Percentiles rank a stretch among this genome's conserved stretches.
Evolutionary conservation across 2,888 invertebrate species (phyloP).

Genomic region (Cheilosia grossa): DNA sequence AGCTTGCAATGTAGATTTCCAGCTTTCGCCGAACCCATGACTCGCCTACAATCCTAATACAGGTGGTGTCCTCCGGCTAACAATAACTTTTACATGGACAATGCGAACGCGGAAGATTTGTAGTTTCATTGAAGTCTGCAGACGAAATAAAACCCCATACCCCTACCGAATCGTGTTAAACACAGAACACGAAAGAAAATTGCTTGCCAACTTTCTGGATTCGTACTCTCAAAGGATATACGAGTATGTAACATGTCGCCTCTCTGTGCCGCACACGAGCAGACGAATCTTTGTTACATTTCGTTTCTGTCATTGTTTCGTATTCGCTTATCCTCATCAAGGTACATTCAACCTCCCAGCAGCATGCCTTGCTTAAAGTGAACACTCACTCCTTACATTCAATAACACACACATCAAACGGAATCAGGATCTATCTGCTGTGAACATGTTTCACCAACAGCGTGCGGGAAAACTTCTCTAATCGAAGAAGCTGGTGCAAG

Average conservation of each 20-base stretch:
- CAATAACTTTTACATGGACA: conserved; percentile 35
- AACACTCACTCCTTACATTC: conserved; percentile 56
- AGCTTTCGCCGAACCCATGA: background rate
- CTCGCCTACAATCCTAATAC: conserved; percentile 26
- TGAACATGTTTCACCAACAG: conserved; percentile 29
- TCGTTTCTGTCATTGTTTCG: conserved; percentile 59
- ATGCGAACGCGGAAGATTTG: conserved; percentile 36
- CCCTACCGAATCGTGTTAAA: conserved; percentile 13
- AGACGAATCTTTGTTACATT: conserved; percentile 52
- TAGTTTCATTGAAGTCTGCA: conserved; percentile 38
- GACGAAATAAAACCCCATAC: conserved; percentile 6
- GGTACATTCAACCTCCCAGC: background rate
- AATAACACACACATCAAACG: conserved; percentile 61
- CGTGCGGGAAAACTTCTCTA: conserved; percentile 39
- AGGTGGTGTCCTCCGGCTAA: conserved; percentile 20
- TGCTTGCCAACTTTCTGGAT: conserved; percentile 61
- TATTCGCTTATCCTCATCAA: conserved; percentile 43
- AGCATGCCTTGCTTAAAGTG: background rate
- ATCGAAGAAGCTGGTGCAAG: conserved; percentile 37
- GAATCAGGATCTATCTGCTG: conserved; percentile 24
- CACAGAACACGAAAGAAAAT: conserved; percentile 58
- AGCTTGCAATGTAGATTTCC: background rate
- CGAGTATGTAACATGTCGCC: conserved; percentile 48
- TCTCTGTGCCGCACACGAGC: conserved; percentile 15
- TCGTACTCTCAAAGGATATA: conserved; percentile 52